Evolutionary conservation across 2,113 vertebrate genomes (phyloP), one percentile per base, ranked within the genome.

Genomic region (Rostratula benghalensis): DNA sequence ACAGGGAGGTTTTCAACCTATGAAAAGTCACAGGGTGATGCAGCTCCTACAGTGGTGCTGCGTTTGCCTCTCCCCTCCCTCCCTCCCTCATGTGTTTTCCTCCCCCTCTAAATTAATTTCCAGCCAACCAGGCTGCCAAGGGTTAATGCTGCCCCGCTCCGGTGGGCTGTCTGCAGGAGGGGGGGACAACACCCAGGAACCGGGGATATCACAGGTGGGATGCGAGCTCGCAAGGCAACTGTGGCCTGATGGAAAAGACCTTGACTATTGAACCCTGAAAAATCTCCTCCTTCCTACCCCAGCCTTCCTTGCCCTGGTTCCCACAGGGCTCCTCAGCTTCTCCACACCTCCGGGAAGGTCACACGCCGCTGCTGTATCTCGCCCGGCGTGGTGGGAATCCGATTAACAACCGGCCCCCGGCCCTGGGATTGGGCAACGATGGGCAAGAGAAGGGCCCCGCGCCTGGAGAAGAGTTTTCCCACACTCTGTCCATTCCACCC

Each of bases 391-490:
- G 92, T 96, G 96, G 95, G 97, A 98, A 97, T 94, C 94, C 89
- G 93, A 97, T 98, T 97, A 96, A 96, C 97, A 90, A 83, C 94
- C 82, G 3, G 50, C 77, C 43, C 59, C n/a, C 22, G 45, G 92
- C 90, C 1, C 95, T 75, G 79, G 95, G 90, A 95, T 95, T 92
- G 95, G 89, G 95, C 96, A 80, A 30, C 14, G 73, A 60, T 68
- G 76, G 93, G 92, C 68, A 41, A 95, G 95, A 92, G 96, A 94
- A 97, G 89, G 90, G 93, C 92, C 93, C 74, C 20, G 76, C 3
- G 76, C 89, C 57, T 22, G 3, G 83, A 60, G 94, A 96, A 95
- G 97, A 95, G 97, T 95, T 98, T 99, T 99, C 98, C 98, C 98
- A 99, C 98, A 98, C 98, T 98, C 98, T 88, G 68, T 90, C 60